Evolutionary conservation across 2,113 vertebrate genomes (phyloP), one percentile per base, ranked within the genome.

Genomic region (Neotoma lepida): DNA sequence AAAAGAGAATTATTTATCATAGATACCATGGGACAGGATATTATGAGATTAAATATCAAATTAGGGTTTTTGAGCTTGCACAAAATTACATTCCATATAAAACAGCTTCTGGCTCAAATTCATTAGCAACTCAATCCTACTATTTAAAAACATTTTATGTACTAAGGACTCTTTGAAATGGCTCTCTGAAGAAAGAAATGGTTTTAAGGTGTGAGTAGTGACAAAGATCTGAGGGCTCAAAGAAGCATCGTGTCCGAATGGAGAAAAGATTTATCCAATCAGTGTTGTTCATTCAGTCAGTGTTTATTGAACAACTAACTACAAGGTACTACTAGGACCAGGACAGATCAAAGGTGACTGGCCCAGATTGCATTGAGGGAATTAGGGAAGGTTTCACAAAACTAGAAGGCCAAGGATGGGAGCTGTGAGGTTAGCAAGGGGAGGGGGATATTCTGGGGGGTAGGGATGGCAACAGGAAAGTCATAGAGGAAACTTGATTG

Each of bases 1-100:
- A 68, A 96, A 92, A 96, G 77, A 71, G 51, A 88, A 94, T 92
- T 96, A 73, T 88, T 96, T 74, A 44, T 94, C 58, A 39, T 49
- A 85, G 39, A 71, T 41, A 88, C 49, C 71, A 51, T 46, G 61
- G 77, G 51, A 84, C 63, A 94, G 46, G 76, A 61, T 88, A 89
- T 41, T 49, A 78, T 35, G 71, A 95, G 33, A 76, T 68, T 90
- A 86, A 92, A 84, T 58, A 95, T 88, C 39, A 64, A 90, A 85
- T 91, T 85, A 86, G 39, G 13, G 3, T 49, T 74, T 86, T 90
- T 92, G 6, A 77, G 39, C 17, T 94, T 66, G 66, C 58, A 91
- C 49, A 80, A 86, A 82, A 93, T 76, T 54, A 9, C 58, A 95
- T 88, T 88, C 39, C 14, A 2, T 71, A 76, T 44, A 64, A 92